These are phyloP conservation scores for Augochlorella aurata DNA, from an alignment of 2,888 invertebrate genomes.

Conservation along the genomic window DNA sequence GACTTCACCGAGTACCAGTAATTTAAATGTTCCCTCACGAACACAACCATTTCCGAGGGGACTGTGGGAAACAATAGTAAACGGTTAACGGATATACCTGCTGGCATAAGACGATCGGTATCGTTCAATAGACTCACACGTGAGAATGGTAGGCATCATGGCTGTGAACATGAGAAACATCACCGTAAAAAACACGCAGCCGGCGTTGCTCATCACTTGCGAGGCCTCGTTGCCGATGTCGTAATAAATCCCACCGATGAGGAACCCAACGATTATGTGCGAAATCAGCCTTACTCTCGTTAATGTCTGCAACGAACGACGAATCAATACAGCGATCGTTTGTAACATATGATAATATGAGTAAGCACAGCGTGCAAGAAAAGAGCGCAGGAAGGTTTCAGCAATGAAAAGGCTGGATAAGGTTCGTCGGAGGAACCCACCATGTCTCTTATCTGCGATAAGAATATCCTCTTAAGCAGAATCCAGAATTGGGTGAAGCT, in stretches of 20 bases:
- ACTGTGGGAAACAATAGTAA: constrained; percentile 83
- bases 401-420: too few species aligned
- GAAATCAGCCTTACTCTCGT: constrained; percentile 94
- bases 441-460: constrained; percentile 90
- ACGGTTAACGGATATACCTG: neutral
- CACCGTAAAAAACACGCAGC: constrained; percentile 97
- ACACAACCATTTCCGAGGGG: constrained; percentile 97
- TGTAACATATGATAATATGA: too few species aligned
- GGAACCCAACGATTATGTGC: constrained; percentile 93
- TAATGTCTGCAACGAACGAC: constrained; percentile 86
- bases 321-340: too few species aligned
- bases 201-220: constrained; percentile 97
- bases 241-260: constrained; percentile 96
- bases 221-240: constrained; percentile 96
- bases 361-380: too few species aligned
- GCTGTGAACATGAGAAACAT: constrained; percentile 98
- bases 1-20: constrained; percentile 98
- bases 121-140: constrained; percentile 89
- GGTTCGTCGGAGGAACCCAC: constrained; percentile 57
- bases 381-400: too few species aligned
- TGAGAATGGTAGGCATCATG: constrained; percentile 99
- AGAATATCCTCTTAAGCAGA: constrained; percentile 91
- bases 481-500: constrained; percentile 94
- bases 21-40: constrained; percentile 96
- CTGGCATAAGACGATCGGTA: too few species aligned